phyloP scores from a whole-genome alignment of 2,113 vertebrate genomes.

The Mellivora capensis region DNA sequence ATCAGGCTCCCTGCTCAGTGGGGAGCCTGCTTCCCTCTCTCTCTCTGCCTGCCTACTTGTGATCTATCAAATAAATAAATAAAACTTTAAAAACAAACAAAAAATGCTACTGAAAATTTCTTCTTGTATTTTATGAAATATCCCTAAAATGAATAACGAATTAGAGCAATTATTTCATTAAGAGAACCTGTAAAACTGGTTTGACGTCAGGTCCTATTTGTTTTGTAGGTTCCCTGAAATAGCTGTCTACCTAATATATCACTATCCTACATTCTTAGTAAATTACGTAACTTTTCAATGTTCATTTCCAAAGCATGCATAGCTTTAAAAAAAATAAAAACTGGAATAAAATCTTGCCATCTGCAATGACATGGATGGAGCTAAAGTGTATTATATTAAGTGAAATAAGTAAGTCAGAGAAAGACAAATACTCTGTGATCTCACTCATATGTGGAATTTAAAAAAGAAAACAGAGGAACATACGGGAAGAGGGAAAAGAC shows the following conservation, averaged over 20 bases:
- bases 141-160: not conserved
- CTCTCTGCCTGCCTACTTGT: no score
- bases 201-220: not conserved
- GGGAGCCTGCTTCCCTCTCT: no score
- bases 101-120: not conserved
- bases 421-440: not conserved
- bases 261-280: not conserved
- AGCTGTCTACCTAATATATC: not conserved
- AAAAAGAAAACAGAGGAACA: not conserved
- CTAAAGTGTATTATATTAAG: not conserved
- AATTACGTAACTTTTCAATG: not conserved
- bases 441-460: not conserved
- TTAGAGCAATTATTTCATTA: not conserved
- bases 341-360: not conserved
- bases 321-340: not conserved
- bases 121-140: not conserved
- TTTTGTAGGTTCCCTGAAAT: not conserved
- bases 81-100: no score
- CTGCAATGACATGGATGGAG: not conserved
- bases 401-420: not conserved
- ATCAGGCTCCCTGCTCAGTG: no score
- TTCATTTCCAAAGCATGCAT: not conserved
- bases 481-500: not conserved
- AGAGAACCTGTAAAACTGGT: not conserved
- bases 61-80: no score